phyloP scores from a whole-genome alignment of 1,140 invertebrate species.

The Ericerus pela region DNA sequence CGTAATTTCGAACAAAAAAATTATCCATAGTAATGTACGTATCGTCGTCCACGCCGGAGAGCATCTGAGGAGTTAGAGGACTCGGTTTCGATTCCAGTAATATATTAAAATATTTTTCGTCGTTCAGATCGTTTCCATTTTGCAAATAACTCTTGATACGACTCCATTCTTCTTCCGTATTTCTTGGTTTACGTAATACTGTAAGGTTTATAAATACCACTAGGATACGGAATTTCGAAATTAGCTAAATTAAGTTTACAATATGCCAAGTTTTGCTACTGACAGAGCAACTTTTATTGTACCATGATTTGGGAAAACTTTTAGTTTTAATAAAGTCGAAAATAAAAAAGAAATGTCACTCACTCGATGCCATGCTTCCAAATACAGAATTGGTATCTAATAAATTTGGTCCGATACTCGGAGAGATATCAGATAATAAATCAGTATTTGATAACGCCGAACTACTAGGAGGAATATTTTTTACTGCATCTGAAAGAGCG shows the following conservation, averaged over 20 bases:
- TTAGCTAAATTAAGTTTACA: too few species aligned
- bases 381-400: not conserved
- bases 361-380: too few species aligned
- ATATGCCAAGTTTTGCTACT: too few species aligned
- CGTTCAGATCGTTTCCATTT: not conserved
- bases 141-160: not conserved
- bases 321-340: too few species aligned
- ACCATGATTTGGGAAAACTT: too few species aligned
- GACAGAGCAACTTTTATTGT: too few species aligned
- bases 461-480: not conserved
- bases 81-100: not conserved
- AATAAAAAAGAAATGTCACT: too few species aligned
- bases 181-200: not conserved
- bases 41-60: not conserved
- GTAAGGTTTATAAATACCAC: slow-evolving; percentile 3
- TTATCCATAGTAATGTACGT: too few species aligned
- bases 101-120: not conserved
- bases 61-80: not conserved
- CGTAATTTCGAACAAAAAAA: not conserved
- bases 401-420: not conserved
- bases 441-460: not conserved
- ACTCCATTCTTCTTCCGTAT: not conserved
- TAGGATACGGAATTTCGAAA: not conserved
- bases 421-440: not conserved
- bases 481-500: too few species aligned